Evolutionary conservation across 2,888 invertebrate species (phyloP).

Genomic region (Helleia helle): DNA sequence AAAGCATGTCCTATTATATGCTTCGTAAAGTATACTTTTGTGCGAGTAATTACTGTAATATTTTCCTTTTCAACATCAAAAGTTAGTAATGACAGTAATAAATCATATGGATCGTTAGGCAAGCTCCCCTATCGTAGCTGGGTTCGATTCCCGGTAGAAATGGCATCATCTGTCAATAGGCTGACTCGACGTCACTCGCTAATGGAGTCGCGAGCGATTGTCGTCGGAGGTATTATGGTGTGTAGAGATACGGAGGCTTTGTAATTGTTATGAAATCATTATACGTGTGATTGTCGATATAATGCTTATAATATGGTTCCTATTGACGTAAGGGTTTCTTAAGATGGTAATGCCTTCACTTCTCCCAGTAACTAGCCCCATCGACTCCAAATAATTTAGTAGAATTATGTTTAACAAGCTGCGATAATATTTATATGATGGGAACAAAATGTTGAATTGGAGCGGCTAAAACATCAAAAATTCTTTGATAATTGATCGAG

Average conservation of each 20-base stretch:
- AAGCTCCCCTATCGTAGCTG: conserved; percentile 53
- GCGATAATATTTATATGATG: too few species aligned
- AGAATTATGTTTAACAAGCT: too few species aligned
- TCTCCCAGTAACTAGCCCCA: too few species aligned
- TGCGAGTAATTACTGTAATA: conserved; percentile 28
- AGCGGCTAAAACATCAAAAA: too few species aligned
- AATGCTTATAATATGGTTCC: too few species aligned
- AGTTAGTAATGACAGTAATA: conserved; percentile 67
- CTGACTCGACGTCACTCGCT: conserved; percentile 63
- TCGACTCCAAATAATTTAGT: too few species aligned
- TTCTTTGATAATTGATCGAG: too few species aligned
- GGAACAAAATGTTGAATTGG: too few species aligned
- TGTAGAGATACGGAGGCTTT: conserved; percentile 1
- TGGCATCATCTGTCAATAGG: conserved; percentile 73
- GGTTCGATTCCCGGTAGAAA: conserved; percentile 70
- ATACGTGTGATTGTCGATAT: too few species aligned
- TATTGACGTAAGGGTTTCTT: too few species aligned
- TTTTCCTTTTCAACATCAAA: conserved; percentile 38
- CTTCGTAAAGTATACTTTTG: conserved; percentile 20
- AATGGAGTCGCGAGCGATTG: conserved; percentile 60
- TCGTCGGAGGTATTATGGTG: conserved; percentile 29
- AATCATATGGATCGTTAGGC: conserved; percentile 73
- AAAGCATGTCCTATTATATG: conserved; percentile 12
- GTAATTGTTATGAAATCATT: conserved; percentile 3
- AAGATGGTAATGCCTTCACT: too few species aligned